Evolutionary conservation across 2,888 invertebrate species (phyloP).

Genomic region (Nomada lathburiana): DNA sequence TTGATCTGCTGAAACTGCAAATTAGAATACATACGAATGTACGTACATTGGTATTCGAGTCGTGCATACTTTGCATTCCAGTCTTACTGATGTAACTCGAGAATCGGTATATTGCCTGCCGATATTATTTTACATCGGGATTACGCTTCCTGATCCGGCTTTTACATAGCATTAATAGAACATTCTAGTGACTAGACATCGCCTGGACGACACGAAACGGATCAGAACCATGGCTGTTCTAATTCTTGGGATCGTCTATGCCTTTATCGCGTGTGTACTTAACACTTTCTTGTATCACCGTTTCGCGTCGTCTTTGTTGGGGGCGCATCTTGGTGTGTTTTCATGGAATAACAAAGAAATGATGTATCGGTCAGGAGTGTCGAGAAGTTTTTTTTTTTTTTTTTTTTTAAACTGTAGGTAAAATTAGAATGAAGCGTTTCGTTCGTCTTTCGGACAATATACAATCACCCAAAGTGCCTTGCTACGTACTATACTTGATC

Average conservation of each 20-base stretch:
- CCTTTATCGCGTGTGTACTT: neutral
- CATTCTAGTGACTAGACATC: constrained; percentile 60
- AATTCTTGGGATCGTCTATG: neutral
- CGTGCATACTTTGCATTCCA: constrained; percentile 34
- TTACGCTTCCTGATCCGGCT: constrained; percentile 67
- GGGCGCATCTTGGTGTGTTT: constrained; percentile 62
- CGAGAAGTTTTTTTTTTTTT: constrained; percentile 19
- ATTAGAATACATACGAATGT: too few species aligned
- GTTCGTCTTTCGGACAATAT: neutral
- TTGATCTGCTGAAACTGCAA: too few species aligned
- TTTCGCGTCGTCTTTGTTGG: constrained; percentile 46
- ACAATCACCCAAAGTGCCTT: neutral
- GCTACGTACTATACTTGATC: too few species aligned
- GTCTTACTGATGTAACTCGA: constrained; percentile 53
- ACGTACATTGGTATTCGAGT: neutral
- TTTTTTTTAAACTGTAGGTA: neutral
- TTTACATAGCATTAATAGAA: constrained; percentile 68
- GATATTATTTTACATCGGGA: constrained; percentile 58
- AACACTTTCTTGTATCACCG: neutral
- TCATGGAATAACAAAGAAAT: constrained; percentile 2
- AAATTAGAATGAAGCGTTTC: neutral
- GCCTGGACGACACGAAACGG: constrained; percentile 44
- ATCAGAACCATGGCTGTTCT: neutral
- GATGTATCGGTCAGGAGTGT: constrained; percentile 56
- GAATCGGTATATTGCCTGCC: constrained; percentile 63